Base-by-base conservation (phyloP, 2,113 vertebrate species). In the Brachyistius frenatus region DNA sequence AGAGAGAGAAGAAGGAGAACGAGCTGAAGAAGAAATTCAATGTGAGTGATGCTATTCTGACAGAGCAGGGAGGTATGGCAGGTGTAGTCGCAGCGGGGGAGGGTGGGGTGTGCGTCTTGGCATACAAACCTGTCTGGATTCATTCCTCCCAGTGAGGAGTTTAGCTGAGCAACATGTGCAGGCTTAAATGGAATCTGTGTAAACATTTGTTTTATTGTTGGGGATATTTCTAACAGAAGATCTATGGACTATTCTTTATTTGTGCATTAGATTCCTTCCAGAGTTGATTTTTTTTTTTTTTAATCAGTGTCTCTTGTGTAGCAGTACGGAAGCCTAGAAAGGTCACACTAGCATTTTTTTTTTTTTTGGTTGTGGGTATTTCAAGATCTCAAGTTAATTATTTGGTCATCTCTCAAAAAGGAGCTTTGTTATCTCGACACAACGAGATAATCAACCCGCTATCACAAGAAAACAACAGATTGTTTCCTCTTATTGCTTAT, bases 21-120 rank as follows among this genome's bases (percentile, higher is more conserved):
- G 84, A 90, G 61, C 69, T 90, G 78, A 92, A 74, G 72, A 94
- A 93, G 82, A 94, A 89, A 74, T 93, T 92, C 68, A 91, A 91
- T 55, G 92, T 92, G 73, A 90, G 91, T 65, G 10, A 15, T 60
- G 68, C 68, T 74, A 30, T 68, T 76, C 10, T 58, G 76, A 82
- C 23, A 54, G 56, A 37, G 35, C 0, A 49, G 72, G 16, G 67
- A 86, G 81, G 54, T 33, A 31, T 31, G 15, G 63, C 73, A 57
- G 72, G 64, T 44, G 73, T 71, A 63, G 13, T 23, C 57, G 57
- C 65, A 52, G 44, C 49, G 61, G 69, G 66, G 84, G 79, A 83
- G 91, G 66, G 84, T 44, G 66, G 83, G 47, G 83, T 63, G 0
- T 66, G 15, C 30, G 46, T 31, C 23, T 7, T 44, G 85, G 63